Evolutionary conservation across 1,140 invertebrate genomes (phyloP), one percentile per base, ranked within the genome.

Genomic region (Drosophila cardini): DNA sequence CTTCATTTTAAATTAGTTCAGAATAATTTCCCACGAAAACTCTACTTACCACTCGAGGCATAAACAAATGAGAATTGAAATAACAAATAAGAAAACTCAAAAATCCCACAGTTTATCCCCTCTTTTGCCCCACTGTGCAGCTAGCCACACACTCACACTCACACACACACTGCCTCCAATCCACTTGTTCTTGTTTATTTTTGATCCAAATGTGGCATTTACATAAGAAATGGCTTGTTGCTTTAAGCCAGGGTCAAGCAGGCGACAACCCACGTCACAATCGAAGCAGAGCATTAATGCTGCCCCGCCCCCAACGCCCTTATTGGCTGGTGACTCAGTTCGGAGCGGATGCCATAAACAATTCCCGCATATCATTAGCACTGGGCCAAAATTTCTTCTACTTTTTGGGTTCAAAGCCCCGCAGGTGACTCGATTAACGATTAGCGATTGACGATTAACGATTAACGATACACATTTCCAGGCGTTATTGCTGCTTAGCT

Each of bases 1-100:
- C 8, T n/a, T 40, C 18, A 45, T 42, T 75, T 87, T 89, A 87
- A 86, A 86, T 86, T 86, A 86, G 82, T 86, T 86, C 83, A 87
- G 75, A 50, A 82, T 76, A 82, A 76, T 86, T 26, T 86, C 83
- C 79, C 83, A 86, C 83, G 83, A 87, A 63, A 64, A 72, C 46
- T 8, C 34, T 36, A 0, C 4, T 26, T 63, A 58, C 71, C 55
- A 71, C 61, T 60, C 36, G 52, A 62, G 57, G 78, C 46, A 72
- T 87, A 87, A 87, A 87, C 83, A 87, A 83, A 87, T 84, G 80
- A 26, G 21, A 87, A 86, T 55, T 87, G 79, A 89, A 89, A 84
- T 76, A 89, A 87, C 84, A 83, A 72, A 69, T 78, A 68, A 50
- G 63, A 62, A 52, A 55, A 56, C 18, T 30, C 9, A 63, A 46